A percentile compares a stretch with the other conserved stretches of the same genome.
Evolutionary conservation across 2,797 vertebrate genomes (phyloP).

Genomic region (Rhyacichthys aspro): DNA sequence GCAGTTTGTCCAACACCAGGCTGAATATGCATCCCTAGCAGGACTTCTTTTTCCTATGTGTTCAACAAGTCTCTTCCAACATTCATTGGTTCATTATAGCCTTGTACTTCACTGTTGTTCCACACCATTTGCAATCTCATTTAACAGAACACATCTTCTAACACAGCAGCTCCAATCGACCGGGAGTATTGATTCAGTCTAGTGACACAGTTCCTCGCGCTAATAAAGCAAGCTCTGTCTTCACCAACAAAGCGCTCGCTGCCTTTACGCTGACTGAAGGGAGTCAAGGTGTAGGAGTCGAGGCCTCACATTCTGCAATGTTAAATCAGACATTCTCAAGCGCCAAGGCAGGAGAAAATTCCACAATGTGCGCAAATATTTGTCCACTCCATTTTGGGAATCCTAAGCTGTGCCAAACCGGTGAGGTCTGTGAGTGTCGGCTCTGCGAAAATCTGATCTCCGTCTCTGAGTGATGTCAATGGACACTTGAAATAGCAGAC

Average conservation of each 20-base stretch:
- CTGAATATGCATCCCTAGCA: too few species aligned
- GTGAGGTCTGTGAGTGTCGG: slow-evolving; percentile 40
- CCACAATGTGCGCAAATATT: slow-evolving; percentile 72
- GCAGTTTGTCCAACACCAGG: too few species aligned
- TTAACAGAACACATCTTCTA: slow-evolving; percentile 19
- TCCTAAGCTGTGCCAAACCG: slow-evolving; percentile 51
- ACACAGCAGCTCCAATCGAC: slow-evolving; percentile 13
- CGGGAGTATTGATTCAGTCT: slow-evolving; percentile 35
- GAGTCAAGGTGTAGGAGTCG: slow-evolving; percentile 50
- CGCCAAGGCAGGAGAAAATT: slow-evolving; percentile 52
- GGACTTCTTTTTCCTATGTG: too few species aligned
- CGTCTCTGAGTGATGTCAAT: slow-evolving; percentile 32
- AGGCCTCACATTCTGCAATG: slow-evolving; percentile 48
- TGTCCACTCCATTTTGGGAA: slow-evolving; percentile 56
- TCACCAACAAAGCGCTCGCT: slow-evolving; percentile 42
- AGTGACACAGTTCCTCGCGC: slow-evolving; percentile 15
- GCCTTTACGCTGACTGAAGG: slow-evolving; percentile 51
- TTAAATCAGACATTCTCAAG: slow-evolving; percentile 61
- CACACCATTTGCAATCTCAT: slow-evolving; percentile 3
- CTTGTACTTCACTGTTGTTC: neutral
- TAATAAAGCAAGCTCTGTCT: slow-evolving; percentile 44
- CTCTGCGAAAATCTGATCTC: slow-evolving; percentile 21
- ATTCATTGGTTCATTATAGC: slow-evolving; percentile 5
- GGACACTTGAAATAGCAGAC: slow-evolving; percentile 49
- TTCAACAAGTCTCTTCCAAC: neutral